Evolutionary conservation across 2,797 vertebrate genomes (phyloP).

Genomic region (Vespertilio murinus): DNA sequence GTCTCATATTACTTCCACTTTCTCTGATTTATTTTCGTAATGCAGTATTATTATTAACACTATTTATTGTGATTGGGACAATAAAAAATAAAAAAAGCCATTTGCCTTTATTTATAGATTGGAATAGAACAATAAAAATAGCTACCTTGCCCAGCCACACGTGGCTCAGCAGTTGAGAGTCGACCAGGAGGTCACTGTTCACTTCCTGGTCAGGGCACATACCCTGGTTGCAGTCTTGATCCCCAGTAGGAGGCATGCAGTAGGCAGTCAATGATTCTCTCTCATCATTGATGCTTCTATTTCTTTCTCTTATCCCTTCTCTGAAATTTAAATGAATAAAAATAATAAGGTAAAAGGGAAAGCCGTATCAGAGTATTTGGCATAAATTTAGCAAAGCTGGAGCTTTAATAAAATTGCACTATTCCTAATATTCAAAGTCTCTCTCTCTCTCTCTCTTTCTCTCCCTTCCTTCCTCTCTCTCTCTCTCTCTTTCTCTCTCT

Average conservation of each 20-base stretch:
- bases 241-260: too few species aligned
- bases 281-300: too few species aligned
- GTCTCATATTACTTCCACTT: neutral
- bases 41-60: neutral
- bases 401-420: neutral
- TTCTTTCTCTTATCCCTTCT: too few species aligned
- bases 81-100: neutral
- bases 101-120: neutral
- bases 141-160: neutral
- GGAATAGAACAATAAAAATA: neutral
- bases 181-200: too few species aligned
- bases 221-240: too few species aligned
- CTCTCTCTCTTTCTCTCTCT: neutral
- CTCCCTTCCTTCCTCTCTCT: too few species aligned
- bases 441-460: too few species aligned
- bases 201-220: too few species aligned
- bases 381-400: neutral
- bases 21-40: neutral
- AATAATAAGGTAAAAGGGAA: neutral
- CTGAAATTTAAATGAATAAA: neutral
- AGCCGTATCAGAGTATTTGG: neutral
- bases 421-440: neutral
- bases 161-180: too few species aligned
- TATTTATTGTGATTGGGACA: neutral
- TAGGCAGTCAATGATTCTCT: too few species aligned